Conservation (phyloP, 2,888 invertebrate species). For the Melanostoma scalare region DNA sequence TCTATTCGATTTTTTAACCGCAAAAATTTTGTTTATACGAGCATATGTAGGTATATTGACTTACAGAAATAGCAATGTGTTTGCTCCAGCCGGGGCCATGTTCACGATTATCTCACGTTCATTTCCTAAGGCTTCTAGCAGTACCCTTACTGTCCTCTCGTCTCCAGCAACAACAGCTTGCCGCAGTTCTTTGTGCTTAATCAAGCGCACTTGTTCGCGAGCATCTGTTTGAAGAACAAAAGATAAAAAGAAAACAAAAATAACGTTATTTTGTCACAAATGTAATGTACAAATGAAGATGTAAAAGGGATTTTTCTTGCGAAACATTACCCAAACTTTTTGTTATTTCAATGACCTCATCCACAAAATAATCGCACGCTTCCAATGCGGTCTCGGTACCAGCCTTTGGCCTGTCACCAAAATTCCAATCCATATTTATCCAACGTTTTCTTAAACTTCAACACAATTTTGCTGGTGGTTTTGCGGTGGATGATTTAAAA, state of each 20-base stretch:
- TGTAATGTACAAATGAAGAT: not conserved
- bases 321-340: constrained; percentile 81
- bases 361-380: constrained; percentile 87
- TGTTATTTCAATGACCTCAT: constrained; percentile 86
- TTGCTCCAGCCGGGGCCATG: constrained; percentile 93
- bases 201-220: constrained; percentile 88
- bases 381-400: constrained; percentile 86
- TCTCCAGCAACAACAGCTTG: constrained; percentile 91
- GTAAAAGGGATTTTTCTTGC: constrained; percentile 6
- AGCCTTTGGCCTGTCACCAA: constrained; percentile 80
- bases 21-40: not conserved
- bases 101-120: constrained; percentile 91
- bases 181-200: constrained; percentile 89
- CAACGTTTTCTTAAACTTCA: not conserved
- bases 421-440: constrained; percentile 80
- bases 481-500: constrained; percentile 21
- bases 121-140: constrained; percentile 86
- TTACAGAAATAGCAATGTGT: constrained; percentile 93
- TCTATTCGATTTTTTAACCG: too few relatives aligned
- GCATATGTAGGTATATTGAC: constrained; percentile 78
- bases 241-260: constrained; percentile 22
- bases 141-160: constrained; percentile 85
- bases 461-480: constrained; percentile 23
- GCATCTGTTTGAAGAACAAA: constrained; percentile 77
- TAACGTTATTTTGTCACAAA: constrained; percentile 1